Base-by-base conservation (phyloP, 1,140 invertebrate species). In the Monomorium pharaonis region DNA sequence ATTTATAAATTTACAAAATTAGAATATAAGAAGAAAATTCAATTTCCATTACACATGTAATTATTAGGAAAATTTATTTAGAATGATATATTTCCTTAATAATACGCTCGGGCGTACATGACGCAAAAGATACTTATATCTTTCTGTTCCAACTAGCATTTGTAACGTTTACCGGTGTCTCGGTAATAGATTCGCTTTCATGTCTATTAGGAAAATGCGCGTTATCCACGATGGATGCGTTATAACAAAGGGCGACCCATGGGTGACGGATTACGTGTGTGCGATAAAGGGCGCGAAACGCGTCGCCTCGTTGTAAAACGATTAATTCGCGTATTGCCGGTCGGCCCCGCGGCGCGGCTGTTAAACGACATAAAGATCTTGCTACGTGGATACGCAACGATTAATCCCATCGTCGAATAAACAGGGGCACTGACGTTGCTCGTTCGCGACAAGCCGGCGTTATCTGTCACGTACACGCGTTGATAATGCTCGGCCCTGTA, bases 381-480 rank as follows among this genome's bases (percentile, higher is more conserved):
- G 62, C 44, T 65, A 49, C 44, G 75, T n/a, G 75, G 60, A 85
- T 83, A 67, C 24, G 49, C 84, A 74, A 49, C 88, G 88, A 89
- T 89, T 89, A 89, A 89, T 88, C 72, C 87, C 67, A 83, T 89
- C 85, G 85, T 89, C 87, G 87, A 89, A 89, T 89, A 89, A 89
- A 89, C 88, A 77, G 86, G 86, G 58, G 87, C 37, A 51, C 65
- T 83, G 89, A 88, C 88, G 83, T 87, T 86, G 83, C 83, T 83
- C 89, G 77, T 86, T 90, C 85, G 42, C 69, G 81, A 76, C 67
- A 90, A 90, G 75, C 49, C 77, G 86, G 83, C 88, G 87, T 90
- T 90, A 90, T 90, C 88, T 90, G 89, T 90, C 89, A 90, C 83
- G 87, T 87, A 88, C 89, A 90, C 75, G 77, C 88, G 18, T 70